Evolutionary conservation across 2,797 vertebrate species (phyloP).

Genomic region (Yasuhikotakia modesta): DNA sequence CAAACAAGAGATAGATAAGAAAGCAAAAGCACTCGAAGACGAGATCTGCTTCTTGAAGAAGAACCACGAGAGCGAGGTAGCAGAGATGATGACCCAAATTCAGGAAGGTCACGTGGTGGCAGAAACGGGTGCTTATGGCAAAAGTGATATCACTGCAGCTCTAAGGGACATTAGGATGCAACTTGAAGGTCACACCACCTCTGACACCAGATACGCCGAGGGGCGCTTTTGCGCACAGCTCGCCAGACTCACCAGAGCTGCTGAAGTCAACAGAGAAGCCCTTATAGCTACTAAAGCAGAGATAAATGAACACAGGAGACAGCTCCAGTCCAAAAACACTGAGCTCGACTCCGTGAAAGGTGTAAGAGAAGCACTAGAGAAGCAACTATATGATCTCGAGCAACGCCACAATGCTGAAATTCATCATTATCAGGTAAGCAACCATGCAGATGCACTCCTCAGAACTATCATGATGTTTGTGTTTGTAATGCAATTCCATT

Average conservation of each 20-base stretch:
- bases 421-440: conserved; percentile 85
- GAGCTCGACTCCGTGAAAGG: conserved; percentile 86
- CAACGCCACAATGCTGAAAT: conserved; percentile 86
- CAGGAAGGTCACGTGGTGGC: conserved; percentile 66
- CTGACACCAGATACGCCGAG: conserved; percentile 76
- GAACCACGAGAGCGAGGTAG: conserved; percentile 82
- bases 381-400: conserved; percentile 84
- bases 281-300: conserved; percentile 83
- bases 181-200: conserved; percentile 79
- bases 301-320: conserved; percentile 81
- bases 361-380: conserved; percentile 86
- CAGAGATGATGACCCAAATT: conserved; percentile 76
- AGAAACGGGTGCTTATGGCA: conserved; percentile 65
- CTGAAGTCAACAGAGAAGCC: conserved; percentile 84
- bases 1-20: conserved; percentile 80
- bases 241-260: conserved; percentile 84
- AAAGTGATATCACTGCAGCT: conserved; percentile 81
- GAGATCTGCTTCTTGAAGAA: conserved; percentile 81
- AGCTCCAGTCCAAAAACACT: conserved; percentile 82
- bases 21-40: conserved; percentile 79
- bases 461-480: background rate
- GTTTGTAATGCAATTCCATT: too few species aligned
- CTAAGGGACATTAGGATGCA: conserved; percentile 85
- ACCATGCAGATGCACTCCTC: too few species aligned
- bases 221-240: conserved; percentile 83